Base-by-base conservation (phyloP, 2,888 invertebrate genomes). In the Drosophila atripex region DNA sequence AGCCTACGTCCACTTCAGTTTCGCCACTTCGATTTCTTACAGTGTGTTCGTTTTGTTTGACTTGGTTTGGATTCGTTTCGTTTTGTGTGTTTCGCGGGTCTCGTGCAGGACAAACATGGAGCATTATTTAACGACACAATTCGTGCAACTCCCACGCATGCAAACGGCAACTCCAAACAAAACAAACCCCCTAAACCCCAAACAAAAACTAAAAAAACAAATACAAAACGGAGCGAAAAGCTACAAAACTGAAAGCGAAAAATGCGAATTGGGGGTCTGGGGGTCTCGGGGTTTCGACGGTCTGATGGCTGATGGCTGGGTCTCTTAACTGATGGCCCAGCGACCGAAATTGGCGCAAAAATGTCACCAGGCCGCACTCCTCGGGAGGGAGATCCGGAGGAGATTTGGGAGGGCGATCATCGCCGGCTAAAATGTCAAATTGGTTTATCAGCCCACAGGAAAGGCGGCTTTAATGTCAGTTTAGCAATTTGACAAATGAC, bases 71-170 rank as follows among this genome's bases (percentile, higher is more conserved):
- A 9, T 66, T 49, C 28, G 43, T 69, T 57, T 41, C 47, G 35
- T 18, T 55, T 50, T 45, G 28, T n/a, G 49, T 59, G 45, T 70
- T 65, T 75, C 55, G 60, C 69, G 58, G 56, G 55, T 71, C 79
- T 79, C 69, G 78, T 74, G 75, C 84, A 80, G 82, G 82, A 80
- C 77, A 64, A 64, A 80, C 84, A 84, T 79, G 82, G 77, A 70
- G 80, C 79, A 85, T 86, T 86, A 86, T 78, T 86, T 80, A 80
- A 78, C 84, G 80, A 86, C 87, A 88, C 86, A 86, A 82, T 86
- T 88, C 88, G 88, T 88, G 88, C 82, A 80, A 88, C 88, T 83
- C 88, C 88, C 88, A 88, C 88, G 88, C 88, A 82, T 82, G 82
- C 79, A 78, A 73, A 70, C 71, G 49, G 66, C 68, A 68, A 64